Percentiles rank a stretch among this genome's conserved stretches.
Conservation (phyloP, 1,140 invertebrate genomes). For the Streblospio benedicti region DNA sequence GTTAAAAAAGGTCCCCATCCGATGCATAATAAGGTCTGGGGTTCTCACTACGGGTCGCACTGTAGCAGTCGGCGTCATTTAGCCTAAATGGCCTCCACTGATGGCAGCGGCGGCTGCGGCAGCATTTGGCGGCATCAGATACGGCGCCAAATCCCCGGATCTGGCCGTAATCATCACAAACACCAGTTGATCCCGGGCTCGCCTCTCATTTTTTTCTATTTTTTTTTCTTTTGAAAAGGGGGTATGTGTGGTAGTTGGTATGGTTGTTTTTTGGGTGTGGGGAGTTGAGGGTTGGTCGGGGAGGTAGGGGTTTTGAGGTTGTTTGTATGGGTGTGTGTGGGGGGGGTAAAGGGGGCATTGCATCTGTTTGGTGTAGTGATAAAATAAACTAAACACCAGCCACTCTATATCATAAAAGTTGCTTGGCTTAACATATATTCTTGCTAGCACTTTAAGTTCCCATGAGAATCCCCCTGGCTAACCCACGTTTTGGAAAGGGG, state of each 20-base stretch:
- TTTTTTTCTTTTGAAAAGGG: neutral
- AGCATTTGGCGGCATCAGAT: neutral
- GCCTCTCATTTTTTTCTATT: too few relatives aligned
- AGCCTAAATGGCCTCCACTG: too few relatives aligned
- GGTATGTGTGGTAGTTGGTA: neutral
- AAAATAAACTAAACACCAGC: neutral
- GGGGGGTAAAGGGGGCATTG: neutral
- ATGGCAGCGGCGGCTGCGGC: too few relatives aligned
- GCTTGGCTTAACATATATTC: neutral
- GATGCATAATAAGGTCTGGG: too few relatives aligned
- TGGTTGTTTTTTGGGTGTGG: neutral
- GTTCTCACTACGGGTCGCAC: too few relatives aligned
- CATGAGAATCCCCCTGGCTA: neutral
- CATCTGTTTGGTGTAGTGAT: neutral
- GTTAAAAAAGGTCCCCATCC: too few relatives aligned
- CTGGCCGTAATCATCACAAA: neutral
- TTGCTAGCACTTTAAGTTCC: neutral
- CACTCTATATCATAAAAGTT: neutral
- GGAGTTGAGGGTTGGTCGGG: neutral
- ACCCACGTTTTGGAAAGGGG: neutral
- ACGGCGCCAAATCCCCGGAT: neutral
- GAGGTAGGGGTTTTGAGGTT: neutral
- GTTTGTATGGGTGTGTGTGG: neutral
- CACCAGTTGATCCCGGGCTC: too few relatives aligned
- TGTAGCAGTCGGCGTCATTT: too few relatives aligned